Evolutionary conservation across 2,113 vertebrate species (phyloP).

Genomic region (Dolichotis patagonum): DNA sequence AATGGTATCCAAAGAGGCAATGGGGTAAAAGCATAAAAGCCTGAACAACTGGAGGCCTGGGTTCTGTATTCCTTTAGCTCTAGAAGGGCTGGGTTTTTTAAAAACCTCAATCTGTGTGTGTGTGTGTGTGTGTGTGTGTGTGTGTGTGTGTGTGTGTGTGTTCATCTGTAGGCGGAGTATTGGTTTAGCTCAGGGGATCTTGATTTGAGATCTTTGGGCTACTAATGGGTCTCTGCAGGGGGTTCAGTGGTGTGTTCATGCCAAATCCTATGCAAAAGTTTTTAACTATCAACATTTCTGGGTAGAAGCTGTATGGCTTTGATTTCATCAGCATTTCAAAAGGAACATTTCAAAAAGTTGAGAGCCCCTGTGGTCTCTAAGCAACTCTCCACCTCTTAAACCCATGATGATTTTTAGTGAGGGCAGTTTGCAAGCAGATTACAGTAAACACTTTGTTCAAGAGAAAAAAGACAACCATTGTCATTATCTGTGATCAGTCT

Average conservation of each 20-base stretch:
- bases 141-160: neutral
- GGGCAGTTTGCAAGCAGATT: conserved; percentile 5
- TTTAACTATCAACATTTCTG: neutral
- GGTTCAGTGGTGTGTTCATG: neutral
- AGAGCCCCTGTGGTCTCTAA: neutral
- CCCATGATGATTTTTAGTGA: neutral
- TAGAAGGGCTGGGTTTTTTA: neutral
- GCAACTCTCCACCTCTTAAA: neutral
- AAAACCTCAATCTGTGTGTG: neutral
- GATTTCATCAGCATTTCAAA: conserved; percentile 17
- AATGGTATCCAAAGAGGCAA: neutral
- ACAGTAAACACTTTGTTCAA: neutral
- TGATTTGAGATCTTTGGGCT: conserved; percentile 36
- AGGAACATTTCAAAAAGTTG: neutral
- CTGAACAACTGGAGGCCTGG: neutral
- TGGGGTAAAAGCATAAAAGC: neutral
- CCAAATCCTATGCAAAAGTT: neutral
- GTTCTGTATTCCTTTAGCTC: neutral
- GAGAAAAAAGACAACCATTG: conserved; percentile 6
- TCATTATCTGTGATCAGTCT: conserved; percentile 1
- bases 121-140: no score
- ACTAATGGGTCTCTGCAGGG: neutral
- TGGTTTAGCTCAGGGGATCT: neutral
- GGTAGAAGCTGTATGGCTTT: neutral
- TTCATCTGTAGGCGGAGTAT: neutral